Conservation (phyloP, 2,113 vertebrate species). For the Lepisosteus oculatus region DNA sequence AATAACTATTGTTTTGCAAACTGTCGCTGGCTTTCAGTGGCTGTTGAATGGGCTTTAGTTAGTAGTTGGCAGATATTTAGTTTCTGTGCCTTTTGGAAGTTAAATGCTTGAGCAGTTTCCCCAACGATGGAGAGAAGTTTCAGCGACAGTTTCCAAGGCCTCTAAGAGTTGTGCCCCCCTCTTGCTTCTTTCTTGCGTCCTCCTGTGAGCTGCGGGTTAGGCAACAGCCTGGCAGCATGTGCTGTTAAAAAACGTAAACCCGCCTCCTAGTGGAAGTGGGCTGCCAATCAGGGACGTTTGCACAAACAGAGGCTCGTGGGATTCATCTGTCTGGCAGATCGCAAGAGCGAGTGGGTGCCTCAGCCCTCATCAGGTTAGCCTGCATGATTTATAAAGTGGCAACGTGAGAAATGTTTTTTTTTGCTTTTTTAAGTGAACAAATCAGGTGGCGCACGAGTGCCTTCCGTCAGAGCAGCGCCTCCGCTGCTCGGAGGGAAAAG, state of each 20-base stretch:
- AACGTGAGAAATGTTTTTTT: slow-evolving; percentile 65
- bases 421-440: slow-evolving; percentile 61
- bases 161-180: too few species aligned
- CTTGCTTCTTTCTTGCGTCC: background rate
- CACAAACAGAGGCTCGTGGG: slow-evolving; percentile 43
- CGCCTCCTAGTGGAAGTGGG: background rate
- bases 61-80: slow-evolving; percentile 29
- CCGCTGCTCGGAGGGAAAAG: slow-evolving; percentile 43
- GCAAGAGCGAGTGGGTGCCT: slow-evolving; percentile 48
- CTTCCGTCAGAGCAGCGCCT: slow-evolving; percentile 56
- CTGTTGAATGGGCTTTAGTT: slow-evolving; percentile 42
- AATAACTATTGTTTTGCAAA: slow-evolving; percentile 45
- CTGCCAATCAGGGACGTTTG: slow-evolving; percentile 6
- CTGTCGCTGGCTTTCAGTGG: slow-evolving; percentile 34
- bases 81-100: slow-evolving; percentile 35
- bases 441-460: slow-evolving; percentile 56
- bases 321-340: slow-evolving; percentile 52
- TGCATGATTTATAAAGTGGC: slow-evolving; percentile 70
- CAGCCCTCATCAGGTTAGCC: slow-evolving; percentile 66
- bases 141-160: slow-evolving; percentile 36
- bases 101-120: slow-evolving; percentile 43
- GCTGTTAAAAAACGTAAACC: background rate
- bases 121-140: slow-evolving; percentile 33
- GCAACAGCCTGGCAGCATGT: background rate
- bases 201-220: slow-evolving; percentile 22